Conservation (phyloP, 2,888 invertebrate genomes). For the Plusia festucae region DNA sequence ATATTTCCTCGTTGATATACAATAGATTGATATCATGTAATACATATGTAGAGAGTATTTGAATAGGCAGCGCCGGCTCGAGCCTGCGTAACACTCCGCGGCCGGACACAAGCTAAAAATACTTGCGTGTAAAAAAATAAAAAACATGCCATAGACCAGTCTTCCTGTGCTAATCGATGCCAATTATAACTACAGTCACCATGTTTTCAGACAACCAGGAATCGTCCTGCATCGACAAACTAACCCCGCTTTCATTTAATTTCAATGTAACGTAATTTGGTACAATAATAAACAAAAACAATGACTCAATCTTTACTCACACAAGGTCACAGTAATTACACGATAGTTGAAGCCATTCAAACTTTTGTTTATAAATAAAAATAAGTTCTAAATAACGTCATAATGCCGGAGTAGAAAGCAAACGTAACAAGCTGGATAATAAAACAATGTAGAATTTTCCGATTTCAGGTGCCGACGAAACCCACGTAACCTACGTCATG, state of each 20-base stretch:
- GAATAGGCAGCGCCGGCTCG: slow-evolving; percentile 20
- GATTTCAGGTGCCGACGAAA: neutral
- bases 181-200: slow-evolving; percentile 75
- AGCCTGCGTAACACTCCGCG: slow-evolving; percentile 48
- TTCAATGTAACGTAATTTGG: neutral
- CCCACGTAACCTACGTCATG: neutral
- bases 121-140: slow-evolving; percentile 69
- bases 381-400: neutral
- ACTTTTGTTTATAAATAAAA: slow-evolving; percentile 2
- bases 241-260: neutral
- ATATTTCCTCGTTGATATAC: slow-evolving; percentile 22
- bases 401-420: neutral
- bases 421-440: neutral
- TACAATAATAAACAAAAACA: neutral
- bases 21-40: slow-evolving; percentile 20
- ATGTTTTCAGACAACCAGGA: slow-evolving; percentile 13
- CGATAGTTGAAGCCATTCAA: slow-evolving; percentile 3
- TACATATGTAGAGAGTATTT: slow-evolving; percentile 26
- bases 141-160: slow-evolving; percentile 69
- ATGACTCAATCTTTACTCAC: neutral
- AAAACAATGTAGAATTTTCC: slow-evolving; percentile 6
- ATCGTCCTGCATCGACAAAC: slow-evolving; percentile 17
- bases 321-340: slow-evolving; percentile 4
- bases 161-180: slow-evolving; percentile 88
- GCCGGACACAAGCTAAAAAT: slow-evolving; percentile 71